Conservation (phyloP, 2,113 vertebrate species). For the Gopherus evgoodei region DNA sequence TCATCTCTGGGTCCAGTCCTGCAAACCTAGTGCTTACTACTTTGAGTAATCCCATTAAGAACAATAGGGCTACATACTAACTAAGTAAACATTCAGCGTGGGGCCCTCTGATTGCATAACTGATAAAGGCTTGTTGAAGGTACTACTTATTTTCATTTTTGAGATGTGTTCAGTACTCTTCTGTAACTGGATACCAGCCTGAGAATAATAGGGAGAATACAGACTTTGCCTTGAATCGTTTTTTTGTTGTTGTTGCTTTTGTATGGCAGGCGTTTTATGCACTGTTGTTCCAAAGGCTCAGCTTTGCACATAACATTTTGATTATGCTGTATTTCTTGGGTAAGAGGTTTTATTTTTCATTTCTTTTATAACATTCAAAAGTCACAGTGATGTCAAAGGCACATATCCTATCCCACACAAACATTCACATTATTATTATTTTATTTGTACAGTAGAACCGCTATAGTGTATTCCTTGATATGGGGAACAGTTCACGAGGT, state of each 20-base stretch:
- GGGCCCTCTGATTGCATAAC: accelerated
- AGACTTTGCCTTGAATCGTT: not conserved
- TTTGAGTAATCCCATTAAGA: not conserved
- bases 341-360: not conserved
- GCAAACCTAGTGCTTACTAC: not conserved
- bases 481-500: accelerated
- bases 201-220: no score
- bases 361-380: not conserved
- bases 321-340: not conserved
- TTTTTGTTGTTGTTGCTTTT: not conserved
- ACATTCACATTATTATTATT: not conserved
- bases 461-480: not conserved
- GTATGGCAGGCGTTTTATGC: not conserved
- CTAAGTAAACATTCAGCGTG: not conserved
- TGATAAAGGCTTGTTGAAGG: accelerated
- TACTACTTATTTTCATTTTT: not conserved
- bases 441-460: not conserved
- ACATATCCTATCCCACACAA: not conserved
- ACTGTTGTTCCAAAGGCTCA: not conserved
- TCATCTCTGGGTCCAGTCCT: not conserved
- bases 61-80: not conserved
- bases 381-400: not conserved
- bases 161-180: not conserved
- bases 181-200: not conserved
- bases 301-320: not conserved